Evolutionary conservation across 2,797 vertebrate species (phyloP).

Genomic region (Remorina albescens): DNA sequence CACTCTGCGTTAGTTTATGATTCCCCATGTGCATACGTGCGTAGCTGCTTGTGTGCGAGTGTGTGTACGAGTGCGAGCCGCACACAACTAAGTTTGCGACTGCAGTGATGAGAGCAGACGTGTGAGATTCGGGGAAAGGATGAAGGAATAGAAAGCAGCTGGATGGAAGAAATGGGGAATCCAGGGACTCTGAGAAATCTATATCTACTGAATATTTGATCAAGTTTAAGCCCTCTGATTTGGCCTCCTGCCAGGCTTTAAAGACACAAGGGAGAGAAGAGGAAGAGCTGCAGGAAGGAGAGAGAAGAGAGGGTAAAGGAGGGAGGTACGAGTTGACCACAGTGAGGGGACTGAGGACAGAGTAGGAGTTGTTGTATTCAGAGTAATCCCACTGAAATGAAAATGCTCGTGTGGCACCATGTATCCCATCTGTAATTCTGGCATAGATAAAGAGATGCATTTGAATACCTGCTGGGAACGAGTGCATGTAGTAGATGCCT

Average conservation of each 20-base stretch:
- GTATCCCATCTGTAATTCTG: neutral
- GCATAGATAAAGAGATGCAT: constrained; percentile 4
- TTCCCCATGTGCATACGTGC: constrained; percentile 56
- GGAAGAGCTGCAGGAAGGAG: constrained; percentile 41
- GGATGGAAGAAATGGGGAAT: constrained; percentile 67
- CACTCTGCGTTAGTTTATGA: constrained; percentile 54
- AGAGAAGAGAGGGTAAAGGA: constrained; percentile 13
- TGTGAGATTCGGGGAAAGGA: constrained; percentile 29
- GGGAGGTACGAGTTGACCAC: constrained; percentile 41
- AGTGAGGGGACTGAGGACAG: constrained; percentile 27
- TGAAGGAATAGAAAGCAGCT: constrained; percentile 47
- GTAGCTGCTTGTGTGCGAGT: constrained; percentile 4
- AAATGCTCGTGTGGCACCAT: constrained; percentile 12
- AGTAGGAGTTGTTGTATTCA: constrained; percentile 10
- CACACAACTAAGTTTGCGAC: constrained; percentile 53
- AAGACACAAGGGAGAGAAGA: constrained; percentile 56
- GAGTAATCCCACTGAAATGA: constrained; percentile 31
- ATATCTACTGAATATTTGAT: constrained; percentile 85
- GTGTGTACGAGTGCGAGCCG: neutral
- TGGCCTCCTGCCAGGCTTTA: constrained; percentile 69
- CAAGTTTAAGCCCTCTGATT: constrained; percentile 78
- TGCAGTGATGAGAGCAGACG: constrained; percentile 31
- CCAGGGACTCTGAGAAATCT: constrained; percentile 78
- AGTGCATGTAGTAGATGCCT: neutral
- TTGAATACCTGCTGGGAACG: constrained; percentile 1